Evolutionary conservation across 2,888 invertebrate genomes (phyloP), one percentile per base, ranked within the genome.

Genomic region (Tethea ocularis): DNA sequence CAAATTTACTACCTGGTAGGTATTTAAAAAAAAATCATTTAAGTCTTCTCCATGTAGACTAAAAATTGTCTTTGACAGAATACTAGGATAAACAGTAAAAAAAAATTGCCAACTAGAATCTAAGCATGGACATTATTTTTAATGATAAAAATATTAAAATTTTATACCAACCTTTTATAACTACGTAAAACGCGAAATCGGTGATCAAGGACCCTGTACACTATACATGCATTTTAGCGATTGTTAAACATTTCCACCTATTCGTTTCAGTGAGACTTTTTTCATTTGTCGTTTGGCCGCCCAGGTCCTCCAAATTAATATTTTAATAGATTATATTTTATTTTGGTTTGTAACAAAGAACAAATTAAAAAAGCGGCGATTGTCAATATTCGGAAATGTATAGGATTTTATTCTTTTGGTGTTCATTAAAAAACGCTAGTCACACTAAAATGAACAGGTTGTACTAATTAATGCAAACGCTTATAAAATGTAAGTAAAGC

Each of bases 61-160:
- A 26, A 26, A 24, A 24, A 24, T 24, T 24, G 2, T 24, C 24
- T 24, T 5, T 24, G 24, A 24, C 24, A 24, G 26, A 10, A 7
- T 10, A 6, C 24, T 6, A 6, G 24, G 24, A 6, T 10, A 29
- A 29, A 29, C 1, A 10, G 29, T 29, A n/a, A n/a, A n/a, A n/a
- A n/a, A n/a, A n/a, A n/a, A n/a, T n/a, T n/a, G n/a, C n/a, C n/a
- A n/a, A 29, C 29, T 29, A 29, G 10, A 63, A 58, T 64, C 77
- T 78, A 79, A 72, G 75, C 74, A 75, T 78, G 77, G 75, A 77
- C 74, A 72, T 61, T 61, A 54, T 54, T 56, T 61, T 62, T 61
- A 55, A 60, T 1, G n/a, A 60, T 61, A 59, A 64, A 33, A 33
- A 33, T 33, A 64, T 62, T 68, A 64, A 64, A 62, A 65, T 56